Base-by-base conservation (phyloP, 1,140 invertebrate species). In the Zaprionus ornatus region DNA sequence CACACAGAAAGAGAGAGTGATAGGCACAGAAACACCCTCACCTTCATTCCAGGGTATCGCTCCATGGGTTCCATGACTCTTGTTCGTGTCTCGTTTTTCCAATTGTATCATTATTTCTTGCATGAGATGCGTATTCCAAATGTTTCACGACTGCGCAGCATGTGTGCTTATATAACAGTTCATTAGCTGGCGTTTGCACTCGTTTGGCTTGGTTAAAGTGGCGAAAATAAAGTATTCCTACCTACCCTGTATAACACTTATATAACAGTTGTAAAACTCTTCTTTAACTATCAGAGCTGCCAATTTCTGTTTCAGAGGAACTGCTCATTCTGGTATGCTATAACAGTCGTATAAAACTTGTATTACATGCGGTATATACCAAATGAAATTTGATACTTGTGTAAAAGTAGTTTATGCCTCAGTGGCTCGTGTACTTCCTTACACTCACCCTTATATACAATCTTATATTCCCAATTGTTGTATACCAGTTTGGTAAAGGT, bases 21-120 rank as follows among this genome's bases (percentile, higher is more conserved):
- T 12, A 37, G 29, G 10, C 23, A 27, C 52, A 29, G 12, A 37
- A 17, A 15, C 17, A 59, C 56, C 3, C 32, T 21, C 32, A 37
- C 17, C 15, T 21, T 3, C 4, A 12, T 13, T 37, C 19, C 10
- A 23, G 52, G 9, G 25, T 50, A 40, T 50, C 19, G 50, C 19
- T 48, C 48, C n/a, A 21, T 54, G 50, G 59, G 77, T 79, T 85
- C 78, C 71, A 75, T 86, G 82, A 77, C 81, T 80, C 64, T 83
- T 77, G 63, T 76, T 79, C 77, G 77, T 83, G 81, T 70, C 77
- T 19, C 17, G 40, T n/a, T 35, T 55, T 67, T 42, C 40, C 54
- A 67, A 56, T 19, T 32, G 54, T 55, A 65, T 17, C 25, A 45
- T 67, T 56, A 45, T 57, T 67, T 57, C 10, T 40, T 59, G 29